Evolutionary conservation across 64 coral and sea anemone species (phyloP), one percentile per base, ranked within the genome.

Genomic region (Trachythela sp.): DNA sequence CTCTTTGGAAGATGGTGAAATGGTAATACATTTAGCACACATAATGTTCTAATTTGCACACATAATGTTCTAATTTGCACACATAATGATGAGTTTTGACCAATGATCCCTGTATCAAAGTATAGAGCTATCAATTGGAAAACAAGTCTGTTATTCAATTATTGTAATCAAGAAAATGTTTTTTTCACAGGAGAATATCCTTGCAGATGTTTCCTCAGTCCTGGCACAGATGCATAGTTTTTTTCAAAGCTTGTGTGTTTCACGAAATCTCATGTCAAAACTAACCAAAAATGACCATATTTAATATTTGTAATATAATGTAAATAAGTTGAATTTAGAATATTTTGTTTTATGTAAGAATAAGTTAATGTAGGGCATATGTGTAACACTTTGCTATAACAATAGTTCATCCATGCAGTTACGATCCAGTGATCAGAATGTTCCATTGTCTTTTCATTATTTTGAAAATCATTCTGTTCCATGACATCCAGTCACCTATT

Each of bases 1-100:
- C 22, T 87, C 93, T 13, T 84, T 95, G 59, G 60, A 89, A 56
- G 96, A 95, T 86, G 91, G 96, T 42, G 50, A 89, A 42, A 39
- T 95, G 93, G 96, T 99, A 87, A 42, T 13, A 30, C 35, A 80
- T 4, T 45, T 45, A 45, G 42, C 42, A n/a, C 42, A 64, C 4
- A 5, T 64, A 1, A 26, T 64, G 26, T n/a, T n/a, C n/a, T n/a
- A n/a, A n/a, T 45, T 45, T 6, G 42, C 42, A n/a, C 42, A 64
- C 4, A 5, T 64, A 1, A 26, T 64, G 26, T n/a, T n/a, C n/a
- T n/a, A n/a, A n/a, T 45, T 45, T 6, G 42, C 42, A n/a, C 42
- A 64, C 4, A 5, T 64, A 1, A 26, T 64, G 26, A n/a, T n/a
- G n/a, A n/a, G n/a, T n/a, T n/a, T n/a, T n/a, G n/a, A n/a, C n/a